These are phyloP conservation scores for Drosophila punjabiensis DNA, from an alignment of 1,140 invertebrate genomes.

Conservation along the genomic window DNA sequence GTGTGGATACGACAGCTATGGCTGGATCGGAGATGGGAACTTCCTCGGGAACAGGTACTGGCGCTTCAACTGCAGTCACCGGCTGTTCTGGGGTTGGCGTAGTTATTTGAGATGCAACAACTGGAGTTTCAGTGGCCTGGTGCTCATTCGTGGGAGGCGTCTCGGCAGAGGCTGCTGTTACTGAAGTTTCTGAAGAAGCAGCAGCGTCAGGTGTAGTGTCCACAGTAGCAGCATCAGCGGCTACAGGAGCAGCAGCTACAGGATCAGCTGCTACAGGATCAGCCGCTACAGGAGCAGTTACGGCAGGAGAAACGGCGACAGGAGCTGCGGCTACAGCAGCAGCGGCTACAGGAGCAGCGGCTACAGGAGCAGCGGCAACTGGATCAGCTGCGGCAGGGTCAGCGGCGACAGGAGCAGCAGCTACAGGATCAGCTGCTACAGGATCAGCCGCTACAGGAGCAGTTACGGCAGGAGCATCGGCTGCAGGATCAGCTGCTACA, in stretches of 20 bases:
- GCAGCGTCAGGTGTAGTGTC: no score
- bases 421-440: not conserved
- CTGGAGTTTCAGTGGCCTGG: not conserved
- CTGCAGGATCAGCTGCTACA: not conserved
- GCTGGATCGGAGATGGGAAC: not conserved
- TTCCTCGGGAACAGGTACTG: not conserved
- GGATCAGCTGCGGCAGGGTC: not conserved
- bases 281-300: not conserved
- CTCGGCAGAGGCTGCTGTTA: not conserved
- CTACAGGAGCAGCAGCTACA: not conserved
- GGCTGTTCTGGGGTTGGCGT: not conserved
- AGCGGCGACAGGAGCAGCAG: not conserved
- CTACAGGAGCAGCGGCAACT: not conserved
- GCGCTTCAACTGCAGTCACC: not conserved
- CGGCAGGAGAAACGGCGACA: not conserved
- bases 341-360: not conserved
- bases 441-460: not conserved
- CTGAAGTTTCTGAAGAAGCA: not conserved
- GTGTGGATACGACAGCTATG: not conserved
- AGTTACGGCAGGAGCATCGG: not conserved
- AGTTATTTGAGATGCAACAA: not conserved
- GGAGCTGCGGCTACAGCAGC: not conserved
- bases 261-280: not conserved
- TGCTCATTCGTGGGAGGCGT: not conserved
- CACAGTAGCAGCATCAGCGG: not conserved